These are phyloP conservation scores for Tenodera sinensis DNA, from an alignment of 2,888 invertebrate species.

Conservation along the genomic window DNA sequence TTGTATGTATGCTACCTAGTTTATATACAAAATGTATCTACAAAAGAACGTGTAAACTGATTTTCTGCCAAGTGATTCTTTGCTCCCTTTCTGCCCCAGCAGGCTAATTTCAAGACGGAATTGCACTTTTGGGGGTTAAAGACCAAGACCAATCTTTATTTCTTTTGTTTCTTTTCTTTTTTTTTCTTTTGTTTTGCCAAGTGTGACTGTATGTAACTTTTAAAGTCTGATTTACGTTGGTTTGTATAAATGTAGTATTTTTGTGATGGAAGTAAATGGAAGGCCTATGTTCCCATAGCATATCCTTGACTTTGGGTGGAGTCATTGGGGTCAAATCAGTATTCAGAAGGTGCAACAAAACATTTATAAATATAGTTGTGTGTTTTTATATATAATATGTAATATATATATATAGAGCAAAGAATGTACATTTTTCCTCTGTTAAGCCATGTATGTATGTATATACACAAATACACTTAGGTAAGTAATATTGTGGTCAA, in stretches of 20 bases:
- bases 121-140: background rate
- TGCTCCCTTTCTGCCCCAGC: background rate
- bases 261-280: background rate
- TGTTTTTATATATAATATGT: constrained; percentile 2
- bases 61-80: background rate
- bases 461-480: background rate
- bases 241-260: background rate
- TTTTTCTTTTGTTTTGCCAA: too few relatives aligned
- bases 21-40: background rate
- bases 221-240: background rate
- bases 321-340: background rate
- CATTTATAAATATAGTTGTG: constrained; percentile 8
- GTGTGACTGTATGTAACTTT: background rate
- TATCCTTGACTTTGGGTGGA: constrained; percentile 11
- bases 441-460: constrained; percentile 7
- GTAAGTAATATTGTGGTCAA: background rate
- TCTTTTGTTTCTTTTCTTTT: too few relatives aligned
- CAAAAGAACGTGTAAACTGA: background rate
- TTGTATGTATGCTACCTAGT: background rate
- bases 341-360: constrained; percentile 5
- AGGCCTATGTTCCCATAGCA: constrained; percentile 11
- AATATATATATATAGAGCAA: constrained; percentile 3
- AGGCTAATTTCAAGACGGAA: background rate
- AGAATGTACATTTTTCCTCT: constrained; percentile 10
- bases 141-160: background rate